Evolutionary conservation across 2,797 vertebrate genomes (phyloP).

Genomic region (Lacerta viridis): DNA sequence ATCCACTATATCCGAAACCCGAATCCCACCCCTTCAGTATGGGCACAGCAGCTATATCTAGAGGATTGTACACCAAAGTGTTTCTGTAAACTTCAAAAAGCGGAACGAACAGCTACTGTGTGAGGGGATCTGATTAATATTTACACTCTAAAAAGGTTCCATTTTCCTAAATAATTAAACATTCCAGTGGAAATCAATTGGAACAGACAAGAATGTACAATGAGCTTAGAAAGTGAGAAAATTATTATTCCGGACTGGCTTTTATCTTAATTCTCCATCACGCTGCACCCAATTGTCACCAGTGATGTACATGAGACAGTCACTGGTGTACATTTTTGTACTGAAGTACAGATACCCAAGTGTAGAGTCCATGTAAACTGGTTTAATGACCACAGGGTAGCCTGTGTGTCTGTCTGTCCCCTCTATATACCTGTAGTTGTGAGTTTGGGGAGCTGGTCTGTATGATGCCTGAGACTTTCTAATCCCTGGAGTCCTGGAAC

Average conservation of each 20-base stretch:
- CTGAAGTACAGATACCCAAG: no score
- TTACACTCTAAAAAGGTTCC: constrained; percentile 14
- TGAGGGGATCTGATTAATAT: constrained; percentile 32
- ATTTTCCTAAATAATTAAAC: constrained; percentile 47
- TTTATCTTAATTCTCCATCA: background rate
- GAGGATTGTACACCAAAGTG: background rate
- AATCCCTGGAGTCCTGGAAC: no score
- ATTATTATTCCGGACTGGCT: background rate
- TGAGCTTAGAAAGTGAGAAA: constrained; percentile 9
- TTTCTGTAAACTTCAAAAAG: background rate
- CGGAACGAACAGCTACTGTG: background rate
- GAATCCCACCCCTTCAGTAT: background rate
- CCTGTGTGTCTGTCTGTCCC: no score
- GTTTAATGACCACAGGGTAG: no score
- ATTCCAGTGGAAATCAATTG: constrained; percentile 24
- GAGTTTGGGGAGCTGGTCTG: no score
- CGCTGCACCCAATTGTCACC: background rate
- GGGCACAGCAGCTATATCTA: background rate
- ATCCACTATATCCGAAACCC: background rate
- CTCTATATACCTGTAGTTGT: no score
- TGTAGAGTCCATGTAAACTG: background rate
- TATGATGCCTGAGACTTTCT: no score
- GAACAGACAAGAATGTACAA: constrained; percentile 2
- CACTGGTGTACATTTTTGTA: background rate
- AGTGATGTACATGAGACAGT: background rate